These are phyloP conservation scores for Apis florea DNA, from an alignment of 1,140 invertebrate genomes.

Conservation along the genomic window DNA sequence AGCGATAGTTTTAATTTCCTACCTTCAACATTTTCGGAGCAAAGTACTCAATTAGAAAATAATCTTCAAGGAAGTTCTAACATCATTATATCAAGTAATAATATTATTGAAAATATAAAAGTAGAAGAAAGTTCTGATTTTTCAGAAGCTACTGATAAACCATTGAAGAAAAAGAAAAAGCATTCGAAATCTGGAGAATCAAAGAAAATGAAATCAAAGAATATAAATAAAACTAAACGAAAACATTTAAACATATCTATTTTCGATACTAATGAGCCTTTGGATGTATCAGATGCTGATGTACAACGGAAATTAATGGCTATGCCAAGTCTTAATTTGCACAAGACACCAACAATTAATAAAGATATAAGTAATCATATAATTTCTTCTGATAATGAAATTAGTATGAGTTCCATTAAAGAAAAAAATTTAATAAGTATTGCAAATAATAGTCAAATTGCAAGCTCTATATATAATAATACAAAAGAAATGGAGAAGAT, in stretches of 20 bases:
- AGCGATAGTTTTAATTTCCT: slow-evolving; percentile 3
- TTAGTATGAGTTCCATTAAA: slow-evolving; percentile 26
- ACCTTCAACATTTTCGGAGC: not conserved
- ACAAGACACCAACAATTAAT: slow-evolving; percentile 55
- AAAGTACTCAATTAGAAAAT: not conserved
- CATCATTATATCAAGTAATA: not conserved
- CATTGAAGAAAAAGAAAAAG: slow-evolving; percentile 65
- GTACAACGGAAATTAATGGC: slow-evolving; percentile 72
- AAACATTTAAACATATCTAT: slow-evolving; percentile 57
- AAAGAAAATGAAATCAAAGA: slow-evolving; percentile 63
- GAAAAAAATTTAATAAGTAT: slow-evolving; percentile 38
- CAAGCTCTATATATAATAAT: not conserved
- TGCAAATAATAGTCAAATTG: slow-evolving; percentile 15
- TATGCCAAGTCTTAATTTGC: slow-evolving; percentile 65
- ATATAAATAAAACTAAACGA: slow-evolving; percentile 59
- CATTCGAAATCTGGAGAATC: slow-evolving; percentile 57
- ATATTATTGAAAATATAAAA: slow-evolving; percentile 23
- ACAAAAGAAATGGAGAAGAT: slow-evolving; percentile 15
- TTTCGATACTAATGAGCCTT: slow-evolving; percentile 57
- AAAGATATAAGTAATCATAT: slow-evolving; percentile 44
- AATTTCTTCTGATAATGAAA: slow-evolving; percentile 44
- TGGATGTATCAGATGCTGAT: slow-evolving; percentile 73
- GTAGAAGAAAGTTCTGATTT: slow-evolving; percentile 32
- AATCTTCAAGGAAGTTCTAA: slow-evolving; percentile 22
- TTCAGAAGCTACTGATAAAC: slow-evolving; percentile 41